Base-by-base conservation (phyloP, 2,113 vertebrate species). In the Acanthisitta chloris region DNA sequence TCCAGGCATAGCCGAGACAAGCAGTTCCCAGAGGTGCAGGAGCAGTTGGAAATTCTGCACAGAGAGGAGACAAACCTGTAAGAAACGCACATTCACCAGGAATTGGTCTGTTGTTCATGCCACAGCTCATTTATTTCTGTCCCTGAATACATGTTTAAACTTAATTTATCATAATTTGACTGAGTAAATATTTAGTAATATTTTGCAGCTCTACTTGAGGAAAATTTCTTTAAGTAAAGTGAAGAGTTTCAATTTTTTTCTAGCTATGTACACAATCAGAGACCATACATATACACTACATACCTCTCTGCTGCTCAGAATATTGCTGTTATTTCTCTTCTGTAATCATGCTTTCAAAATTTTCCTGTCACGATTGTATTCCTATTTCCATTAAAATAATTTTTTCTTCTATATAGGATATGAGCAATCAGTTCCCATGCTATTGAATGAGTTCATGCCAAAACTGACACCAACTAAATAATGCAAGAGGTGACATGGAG, bases 321-420 rank as follows among this genome's bases (percentile, higher is more conserved):
- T 77, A 86, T 25, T 91, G 48, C 46, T 88, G 48, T 23, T 45
- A 73, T 66, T 76, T 94, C 51, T 93, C 17, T 67, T 69, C 55
- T 51, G 23, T 88, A 97, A 95, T 59, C 92, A 89, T 2, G 21
- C 3, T 85, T 48, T 77, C 79, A 70, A 82, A 49, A 73, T 78
- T 92, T 84, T 96, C 77, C 57, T 66, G 42, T 7, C 8, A 38
- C 42, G 42, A 71, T 42, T 66, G 33, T 29, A 83, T 31, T 82
- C 26, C 61, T 81, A 90, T 93, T 96, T 93, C 34, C 82, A 92
- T 67, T 17, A 52, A 92, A 94, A 94, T 61, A 92, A 91, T 14
- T 71, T 55, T 31, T 70, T 85, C 26, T 94, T 84, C 86, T 48
- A 33, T 20, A 46, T 2, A 38, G 34, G 21, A 83, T 46, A 83